A percentile compares a stretch with the other conserved stretches of the same genome.
phyloP scores from a whole-genome alignment of 2,113 vertebrate genomes.

The Halichoerus grypus region DNA sequence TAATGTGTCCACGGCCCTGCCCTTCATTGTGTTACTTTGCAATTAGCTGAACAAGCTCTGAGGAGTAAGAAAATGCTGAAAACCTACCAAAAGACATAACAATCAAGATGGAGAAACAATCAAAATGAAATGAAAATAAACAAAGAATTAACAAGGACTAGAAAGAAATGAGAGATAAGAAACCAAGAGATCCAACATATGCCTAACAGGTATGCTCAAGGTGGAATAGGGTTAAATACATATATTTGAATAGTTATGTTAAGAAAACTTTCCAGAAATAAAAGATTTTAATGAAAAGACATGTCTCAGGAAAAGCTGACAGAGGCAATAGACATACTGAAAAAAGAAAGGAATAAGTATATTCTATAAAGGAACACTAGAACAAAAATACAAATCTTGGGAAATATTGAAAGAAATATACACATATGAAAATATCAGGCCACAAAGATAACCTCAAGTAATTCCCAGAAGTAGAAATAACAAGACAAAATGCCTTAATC shows the following conservation, averaged over 20 bases:
- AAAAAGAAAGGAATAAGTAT: background rate
- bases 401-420: background rate
- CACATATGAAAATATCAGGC: background rate
- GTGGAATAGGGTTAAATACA: background rate
- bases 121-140: background rate
- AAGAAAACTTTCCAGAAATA: background rate
- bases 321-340: background rate
- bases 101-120: background rate
- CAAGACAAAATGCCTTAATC: background rate
- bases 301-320: background rate
- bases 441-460: background rate
- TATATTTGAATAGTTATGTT: background rate
- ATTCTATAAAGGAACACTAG: background rate
- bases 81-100: background rate
- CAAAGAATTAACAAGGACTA: background rate
- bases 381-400: background rate
- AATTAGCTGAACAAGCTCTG: background rate
- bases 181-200: background rate
- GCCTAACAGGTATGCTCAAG: background rate
- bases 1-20: rapidly evolving
- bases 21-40: background rate
- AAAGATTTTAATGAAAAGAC: background rate
- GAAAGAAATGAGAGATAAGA: background rate
- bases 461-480: slow-evolving; percentile 24
- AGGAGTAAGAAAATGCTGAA: background rate